A percentile compares a stretch with the other conserved stretches of the same genome.
phyloP scores from a whole-genome alignment of 2,888 invertebrate genomes.

The Dynastes hyllus region DNA sequence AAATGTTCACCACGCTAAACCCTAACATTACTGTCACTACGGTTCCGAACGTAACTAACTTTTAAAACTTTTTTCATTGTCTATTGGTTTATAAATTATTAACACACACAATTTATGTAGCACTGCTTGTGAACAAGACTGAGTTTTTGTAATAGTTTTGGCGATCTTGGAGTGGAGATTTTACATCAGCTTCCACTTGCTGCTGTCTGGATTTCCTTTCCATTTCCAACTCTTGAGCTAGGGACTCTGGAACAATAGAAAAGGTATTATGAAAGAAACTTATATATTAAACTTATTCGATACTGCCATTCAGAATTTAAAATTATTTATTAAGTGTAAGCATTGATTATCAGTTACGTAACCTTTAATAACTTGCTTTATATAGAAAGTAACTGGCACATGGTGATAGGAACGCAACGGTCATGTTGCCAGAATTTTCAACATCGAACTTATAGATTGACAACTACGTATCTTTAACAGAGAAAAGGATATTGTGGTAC shows the following conservation, averaged over 20 bases:
- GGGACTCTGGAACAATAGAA: slow-evolving; percentile 80
- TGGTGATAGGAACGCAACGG: too few relatives aligned
- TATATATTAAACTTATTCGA: not conserved
- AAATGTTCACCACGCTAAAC: slow-evolving; percentile 24
- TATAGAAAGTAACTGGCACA: too few relatives aligned
- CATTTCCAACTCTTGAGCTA: slow-evolving; percentile 91
- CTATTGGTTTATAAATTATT: not conserved
- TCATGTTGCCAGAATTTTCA: too few relatives aligned
- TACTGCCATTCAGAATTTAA: not conserved
- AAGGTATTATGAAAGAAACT: not conserved
- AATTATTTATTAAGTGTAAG: too few relatives aligned
- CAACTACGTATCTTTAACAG: too few relatives aligned
- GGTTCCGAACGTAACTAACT: slow-evolving; percentile 44
- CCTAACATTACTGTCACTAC: slow-evolving; percentile 42
- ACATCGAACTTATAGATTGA: too few relatives aligned
- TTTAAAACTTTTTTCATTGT: slow-evolving; percentile 7
- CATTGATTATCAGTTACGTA: too few relatives aligned
- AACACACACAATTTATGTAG: slow-evolving; percentile 75
- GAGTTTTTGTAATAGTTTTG: slow-evolving; percentile 92
- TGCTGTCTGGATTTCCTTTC: slow-evolving; percentile 90
- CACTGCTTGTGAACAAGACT: slow-evolving; percentile 91
- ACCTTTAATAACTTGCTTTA: too few relatives aligned
- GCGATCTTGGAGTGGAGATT: slow-evolving; percentile 88
- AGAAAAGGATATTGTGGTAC: too few relatives aligned
- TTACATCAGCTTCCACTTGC: slow-evolving; percentile 86